Conservation (phyloP, 1,140 invertebrate species). For the Cydia amplana region DNA sequence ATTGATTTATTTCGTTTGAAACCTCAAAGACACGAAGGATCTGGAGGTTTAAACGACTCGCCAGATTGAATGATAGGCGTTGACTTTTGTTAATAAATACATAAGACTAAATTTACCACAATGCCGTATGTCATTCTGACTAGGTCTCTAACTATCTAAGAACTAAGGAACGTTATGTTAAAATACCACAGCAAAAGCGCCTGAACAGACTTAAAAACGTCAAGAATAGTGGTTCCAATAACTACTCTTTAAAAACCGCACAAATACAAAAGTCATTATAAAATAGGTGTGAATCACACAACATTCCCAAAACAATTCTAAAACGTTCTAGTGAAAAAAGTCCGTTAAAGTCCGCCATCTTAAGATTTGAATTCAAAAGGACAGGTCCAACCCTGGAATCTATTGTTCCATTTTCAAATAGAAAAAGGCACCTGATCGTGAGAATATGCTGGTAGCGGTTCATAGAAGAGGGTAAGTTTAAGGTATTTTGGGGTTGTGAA, state of each 20-base stretch:
- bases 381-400: constrained; percentile 42
- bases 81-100: too few relatives aligned
- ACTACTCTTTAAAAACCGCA: not conserved
- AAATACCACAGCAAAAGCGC: too few relatives aligned
- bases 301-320: constrained; percentile 10
- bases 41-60: too few relatives aligned
- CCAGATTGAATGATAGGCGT: too few relatives aligned
- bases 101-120: too few relatives aligned
- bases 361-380: constrained; percentile 41
- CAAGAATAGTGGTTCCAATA: too few relatives aligned
- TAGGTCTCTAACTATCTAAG: too few relatives aligned
- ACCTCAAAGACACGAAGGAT: too few relatives aligned
- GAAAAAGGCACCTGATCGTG: constrained; percentile 59
- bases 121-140: too few relatives aligned
- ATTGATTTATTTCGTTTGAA: not conserved
- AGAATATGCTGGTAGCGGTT: constrained; percentile 43
- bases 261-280: constrained; percentile 16
- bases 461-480: constrained; percentile 39
- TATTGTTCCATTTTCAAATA: constrained; percentile 44
- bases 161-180: too few relatives aligned
- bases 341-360: constrained; percentile 36
- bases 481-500: constrained; percentile 43
- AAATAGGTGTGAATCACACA: constrained; percentile 16
- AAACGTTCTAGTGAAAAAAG: constrained; percentile 25
- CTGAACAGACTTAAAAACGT: too few relatives aligned